Percentiles rank a stretch among this genome's conserved stretches.
These are phyloP conservation scores for Mungos mungo DNA, from an alignment of 2,113 vertebrate genomes.

Conservation along the genomic window DNA sequence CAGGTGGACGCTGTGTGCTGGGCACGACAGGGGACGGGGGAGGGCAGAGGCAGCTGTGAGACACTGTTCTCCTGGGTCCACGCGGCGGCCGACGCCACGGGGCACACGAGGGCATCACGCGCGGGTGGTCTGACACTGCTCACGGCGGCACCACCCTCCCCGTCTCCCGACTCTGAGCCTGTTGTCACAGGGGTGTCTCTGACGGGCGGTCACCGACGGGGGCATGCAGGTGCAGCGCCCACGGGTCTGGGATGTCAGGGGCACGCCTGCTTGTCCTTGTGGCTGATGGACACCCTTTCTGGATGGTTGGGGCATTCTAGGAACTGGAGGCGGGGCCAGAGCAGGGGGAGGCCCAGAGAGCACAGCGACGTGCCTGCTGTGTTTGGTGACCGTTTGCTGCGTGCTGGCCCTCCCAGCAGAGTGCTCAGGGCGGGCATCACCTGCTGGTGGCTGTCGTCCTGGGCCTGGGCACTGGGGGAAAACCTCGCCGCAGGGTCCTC, in stretches of 20 bases:
- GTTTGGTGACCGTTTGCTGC: no score
- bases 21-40: not conserved
- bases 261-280: no score
- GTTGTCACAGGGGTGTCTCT: accelerated
- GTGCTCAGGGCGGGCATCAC: not conserved
- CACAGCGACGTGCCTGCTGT: no score
- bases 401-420: not conserved
- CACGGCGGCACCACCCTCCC: accelerated
- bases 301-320: not conserved
- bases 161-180: accelerated
- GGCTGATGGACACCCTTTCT: not conserved
- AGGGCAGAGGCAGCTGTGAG: not conserved
- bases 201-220: not conserved
- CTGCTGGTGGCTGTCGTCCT: not conserved
- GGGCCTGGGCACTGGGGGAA: not conserved
- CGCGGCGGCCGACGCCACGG: no score
- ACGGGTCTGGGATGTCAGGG: not conserved
- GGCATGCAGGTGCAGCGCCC: not conserved
- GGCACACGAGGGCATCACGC: no score
- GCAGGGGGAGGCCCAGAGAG: no score
- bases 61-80: no score
- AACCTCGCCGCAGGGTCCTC: not conserved
- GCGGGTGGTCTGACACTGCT: not conserved
- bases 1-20: not conserved
- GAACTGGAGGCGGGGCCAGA: not conserved